Percentiles rank a stretch among this genome's conserved stretches.
Evolutionary conservation across 2,797 vertebrate genomes (phyloP).

Genomic region (Jordanella pulchra): DNA sequence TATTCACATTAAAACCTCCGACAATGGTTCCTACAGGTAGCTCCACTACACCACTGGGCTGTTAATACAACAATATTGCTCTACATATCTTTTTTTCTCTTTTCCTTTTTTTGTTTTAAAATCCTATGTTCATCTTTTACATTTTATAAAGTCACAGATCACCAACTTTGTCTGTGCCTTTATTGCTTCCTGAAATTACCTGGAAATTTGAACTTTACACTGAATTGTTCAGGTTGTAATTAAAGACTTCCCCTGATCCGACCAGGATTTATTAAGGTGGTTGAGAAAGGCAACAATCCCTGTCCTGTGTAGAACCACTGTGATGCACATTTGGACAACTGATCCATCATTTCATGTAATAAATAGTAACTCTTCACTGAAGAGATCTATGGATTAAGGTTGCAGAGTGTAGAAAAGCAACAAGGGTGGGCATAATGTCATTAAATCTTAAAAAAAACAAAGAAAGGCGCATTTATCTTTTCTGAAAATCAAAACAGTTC

Average conservation of each 20-base stretch:
- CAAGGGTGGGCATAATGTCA: slow-evolving; percentile 67
- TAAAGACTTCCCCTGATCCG: slow-evolving; percentile 42
- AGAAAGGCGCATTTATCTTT: slow-evolving; percentile 67
- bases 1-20: slow-evolving; percentile 69
- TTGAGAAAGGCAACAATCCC: slow-evolving; percentile 58
- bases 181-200: slow-evolving; percentile 84
- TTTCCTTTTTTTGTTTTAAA: slow-evolving; percentile 32
- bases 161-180: slow-evolving; percentile 65
- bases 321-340: slow-evolving; percentile 54
- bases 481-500: slow-evolving; percentile 83
- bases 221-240: slow-evolving; percentile 54
- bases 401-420: slow-evolving; percentile 75
- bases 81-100: slow-evolving; percentile 56
- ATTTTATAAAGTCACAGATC: slow-evolving; percentile 54
- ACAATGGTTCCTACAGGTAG: slow-evolving; percentile 71
- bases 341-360: slow-evolving; percentile 60
- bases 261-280: slow-evolving; percentile 43
- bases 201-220: slow-evolving; percentile 68
- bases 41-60: slow-evolving; percentile 74
- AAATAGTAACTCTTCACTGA: slow-evolving; percentile 74
- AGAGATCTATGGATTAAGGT: slow-evolving; percentile 70
- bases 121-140: slow-evolving; percentile 42
- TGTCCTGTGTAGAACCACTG: slow-evolving; percentile 53
- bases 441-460: slow-evolving; percentile 42
- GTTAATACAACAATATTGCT: slow-evolving; percentile 80